Percentiles rank a stretch among this genome's conserved stretches.
These are phyloP conservation scores for Oreochromis aureus DNA, from an alignment of 2,113 vertebrate genomes.

Conservation along the genomic window DNA sequence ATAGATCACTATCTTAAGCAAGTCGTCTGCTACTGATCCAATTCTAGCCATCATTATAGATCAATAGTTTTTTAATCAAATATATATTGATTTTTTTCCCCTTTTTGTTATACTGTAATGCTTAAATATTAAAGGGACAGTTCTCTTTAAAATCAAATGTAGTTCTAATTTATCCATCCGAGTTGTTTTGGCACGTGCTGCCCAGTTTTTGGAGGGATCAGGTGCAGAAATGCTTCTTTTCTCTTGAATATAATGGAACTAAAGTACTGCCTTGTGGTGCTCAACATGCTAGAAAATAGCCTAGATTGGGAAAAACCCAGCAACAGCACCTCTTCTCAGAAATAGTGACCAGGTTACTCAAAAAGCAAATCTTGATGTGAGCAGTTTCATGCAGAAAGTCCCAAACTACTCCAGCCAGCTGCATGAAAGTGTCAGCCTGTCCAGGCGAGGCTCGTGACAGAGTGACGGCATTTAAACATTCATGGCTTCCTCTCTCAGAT, in stretches of 20 bases:
- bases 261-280: neutral
- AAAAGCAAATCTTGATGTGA: neutral
- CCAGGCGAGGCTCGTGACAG: neutral
- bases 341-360: neutral
- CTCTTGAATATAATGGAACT: neutral
- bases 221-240: neutral
- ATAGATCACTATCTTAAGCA: neutral
- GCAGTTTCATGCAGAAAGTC: neutral
- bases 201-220: neutral
- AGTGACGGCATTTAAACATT: neutral
- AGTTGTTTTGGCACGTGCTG: neutral
- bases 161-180: neutral
- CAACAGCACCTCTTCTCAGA: neutral
- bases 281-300: neutral
- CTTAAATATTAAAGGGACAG: neutral
- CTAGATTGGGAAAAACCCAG: neutral
- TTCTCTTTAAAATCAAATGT: neutral
- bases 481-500: neutral
- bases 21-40: neutral
- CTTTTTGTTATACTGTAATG: neutral
- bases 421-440: neutral
- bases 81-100: neutral
- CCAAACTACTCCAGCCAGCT: neutral
- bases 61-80: neutral
- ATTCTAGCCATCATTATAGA: neutral